Conservation (phyloP, 2,113 vertebrate species). For the Uria lomvia region DNA sequence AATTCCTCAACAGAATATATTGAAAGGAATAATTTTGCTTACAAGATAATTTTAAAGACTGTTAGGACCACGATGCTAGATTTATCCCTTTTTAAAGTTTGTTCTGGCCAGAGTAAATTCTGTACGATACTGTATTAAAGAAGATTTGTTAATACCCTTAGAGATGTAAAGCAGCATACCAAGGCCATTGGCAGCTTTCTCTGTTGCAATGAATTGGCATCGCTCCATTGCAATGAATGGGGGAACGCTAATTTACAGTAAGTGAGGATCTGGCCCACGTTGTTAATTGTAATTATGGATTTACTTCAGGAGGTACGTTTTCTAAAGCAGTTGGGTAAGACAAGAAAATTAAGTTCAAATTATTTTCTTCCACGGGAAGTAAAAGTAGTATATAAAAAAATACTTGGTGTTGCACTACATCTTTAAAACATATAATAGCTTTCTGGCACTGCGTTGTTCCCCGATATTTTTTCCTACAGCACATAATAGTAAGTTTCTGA, state of each 20-base stretch:
- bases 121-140: background rate
- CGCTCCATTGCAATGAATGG: background rate
- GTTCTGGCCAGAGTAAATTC: background rate
- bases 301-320: constrained; percentile 28
- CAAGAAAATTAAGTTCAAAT: constrained; percentile 68
- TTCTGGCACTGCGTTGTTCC: constrained; percentile 43
- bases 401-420: constrained; percentile 48
- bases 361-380: constrained; percentile 67
- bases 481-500: constrained; percentile 64
- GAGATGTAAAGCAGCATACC: background rate
- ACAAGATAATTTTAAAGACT: background rate
- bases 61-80: background rate
- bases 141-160: background rate
- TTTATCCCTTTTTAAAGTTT: background rate
- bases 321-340: constrained; percentile 59
- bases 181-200: background rate
- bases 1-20: background rate
- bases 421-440: constrained; percentile 56
- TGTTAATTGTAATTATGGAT: constrained; percentile 47
- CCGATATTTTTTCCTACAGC: constrained; percentile 32
- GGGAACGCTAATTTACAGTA: background rate
- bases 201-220: background rate
- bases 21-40: constrained; percentile 1
- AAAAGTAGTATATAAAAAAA: constrained; percentile 62
- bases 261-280: background rate